Evolutionary conservation across 2,888 invertebrate genomes (phyloP).

Genomic region (Xestia rhomboidea): DNA sequence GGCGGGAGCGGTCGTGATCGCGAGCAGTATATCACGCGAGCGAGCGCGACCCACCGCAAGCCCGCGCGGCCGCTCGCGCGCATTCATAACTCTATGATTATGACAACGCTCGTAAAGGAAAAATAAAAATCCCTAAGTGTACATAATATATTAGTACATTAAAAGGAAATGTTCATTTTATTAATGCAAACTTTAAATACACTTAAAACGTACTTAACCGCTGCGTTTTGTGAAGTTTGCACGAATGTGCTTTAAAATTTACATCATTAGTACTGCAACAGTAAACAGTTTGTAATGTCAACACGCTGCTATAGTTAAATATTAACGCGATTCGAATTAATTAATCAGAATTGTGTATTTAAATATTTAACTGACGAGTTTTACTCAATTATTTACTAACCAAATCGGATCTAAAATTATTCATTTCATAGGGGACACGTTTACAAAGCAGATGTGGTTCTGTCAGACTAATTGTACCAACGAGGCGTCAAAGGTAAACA

Average conservation of each 20-base stretch:
- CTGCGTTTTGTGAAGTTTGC: constrained; percentile 14
- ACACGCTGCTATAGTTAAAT: constrained; percentile 24
- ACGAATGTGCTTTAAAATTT: constrained; percentile 33
- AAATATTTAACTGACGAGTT: constrained; percentile 6
- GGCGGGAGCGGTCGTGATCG: constrained; percentile 41
- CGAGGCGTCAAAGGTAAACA: constrained; percentile 38
- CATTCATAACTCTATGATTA: constrained; percentile 37
- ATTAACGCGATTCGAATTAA: constrained; percentile 10
- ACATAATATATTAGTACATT: constrained; percentile 25
- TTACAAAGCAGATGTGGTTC: constrained; percentile 27
- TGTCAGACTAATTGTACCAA: constrained; percentile 26
- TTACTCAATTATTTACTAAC: constrained; percentile 13
- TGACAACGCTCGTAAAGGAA: constrained; percentile 35
- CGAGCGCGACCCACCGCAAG: constrained; percentile 16
- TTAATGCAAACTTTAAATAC: constrained; percentile 48
- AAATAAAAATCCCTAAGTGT: constrained; percentile 54
- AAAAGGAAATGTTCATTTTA: constrained; percentile 48
- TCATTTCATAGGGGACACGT: neutral
- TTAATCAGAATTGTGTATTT: constrained; percentile 2
- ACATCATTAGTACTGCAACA: constrained; percentile 34
- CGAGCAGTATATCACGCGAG: constrained; percentile 51
- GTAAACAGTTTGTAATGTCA: constrained; percentile 29
- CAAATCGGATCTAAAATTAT: constrained; percentile 18
- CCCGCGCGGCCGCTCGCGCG: constrained; percentile 11
- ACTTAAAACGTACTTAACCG: constrained; percentile 14